Evolutionary conservation across 1,140 invertebrate genomes (phyloP).

Genomic region (Drosophila obscura): DNA sequence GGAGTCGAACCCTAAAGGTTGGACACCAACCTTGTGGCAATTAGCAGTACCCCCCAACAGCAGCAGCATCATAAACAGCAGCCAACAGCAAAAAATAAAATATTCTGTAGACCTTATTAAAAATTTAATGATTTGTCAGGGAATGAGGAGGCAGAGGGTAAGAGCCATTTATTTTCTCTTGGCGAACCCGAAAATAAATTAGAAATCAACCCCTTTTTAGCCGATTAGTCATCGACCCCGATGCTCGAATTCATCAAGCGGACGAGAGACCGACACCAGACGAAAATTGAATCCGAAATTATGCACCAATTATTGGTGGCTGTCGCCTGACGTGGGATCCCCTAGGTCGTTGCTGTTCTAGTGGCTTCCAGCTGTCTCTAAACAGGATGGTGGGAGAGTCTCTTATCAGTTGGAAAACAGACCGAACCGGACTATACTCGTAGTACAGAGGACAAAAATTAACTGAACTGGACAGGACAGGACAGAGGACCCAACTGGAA

Average conservation of each 20-base stretch:
- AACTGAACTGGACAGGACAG: no score
- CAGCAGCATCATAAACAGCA: background rate
- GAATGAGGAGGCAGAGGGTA: background rate
- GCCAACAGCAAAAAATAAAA: slow-evolving; percentile 9
- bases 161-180: slow-evolving; percentile 54
- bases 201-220: slow-evolving; percentile 38
- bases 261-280: no score
- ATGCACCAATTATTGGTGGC: slow-evolving; percentile 39
- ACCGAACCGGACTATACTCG: background rate
- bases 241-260: slow-evolving; percentile 11
- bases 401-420: slow-evolving; percentile 41
- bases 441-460: no score
- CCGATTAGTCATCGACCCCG: slow-evolving; percentile 60
- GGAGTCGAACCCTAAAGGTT: background rate
- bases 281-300: slow-evolving; percentile 45
- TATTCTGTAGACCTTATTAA: slow-evolving; percentile 61
- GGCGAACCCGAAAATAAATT: slow-evolving; percentile 52
- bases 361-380: background rate
- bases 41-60: slow-evolving; percentile 50
- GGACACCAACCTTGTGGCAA: slow-evolving; percentile 55
- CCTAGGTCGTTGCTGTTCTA: slow-evolving; percentile 9
- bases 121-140: slow-evolving; percentile 60
- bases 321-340: background rate
- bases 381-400: background rate
- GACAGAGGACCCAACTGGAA: slow-evolving; percentile 6